These are phyloP conservation scores for Pocillopora damicornis DNA, from an alignment of 64 coral and sea anemone genomes.

Conservation along the genomic window DNA sequence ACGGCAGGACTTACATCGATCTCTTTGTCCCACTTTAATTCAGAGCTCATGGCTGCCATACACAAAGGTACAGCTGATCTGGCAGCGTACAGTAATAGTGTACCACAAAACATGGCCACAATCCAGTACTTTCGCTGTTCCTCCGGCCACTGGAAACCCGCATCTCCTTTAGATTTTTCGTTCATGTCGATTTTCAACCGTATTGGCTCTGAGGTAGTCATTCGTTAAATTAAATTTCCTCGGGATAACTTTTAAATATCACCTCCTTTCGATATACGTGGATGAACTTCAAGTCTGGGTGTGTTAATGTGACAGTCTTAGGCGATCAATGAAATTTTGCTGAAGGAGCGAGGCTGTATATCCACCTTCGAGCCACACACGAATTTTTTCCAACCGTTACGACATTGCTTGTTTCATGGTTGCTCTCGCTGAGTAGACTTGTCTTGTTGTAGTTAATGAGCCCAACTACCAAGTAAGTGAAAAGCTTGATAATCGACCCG, in stretches of 20 bases:
- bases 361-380: too few relatives aligned
- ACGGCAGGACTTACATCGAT: constrained; percentile 38
- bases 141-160: constrained; percentile 24
- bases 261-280: too few relatives aligned
- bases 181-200: constrained; percentile 25
- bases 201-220: background rate
- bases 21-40: constrained; percentile 54
- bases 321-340: too few relatives aligned
- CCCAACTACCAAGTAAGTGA: too few relatives aligned
- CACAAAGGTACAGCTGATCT: constrained; percentile 59
- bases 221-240: background rate
- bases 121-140: constrained; percentile 40
- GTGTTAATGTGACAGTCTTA: too few relatives aligned
- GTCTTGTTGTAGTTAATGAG: too few relatives aligned
- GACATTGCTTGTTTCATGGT: too few relatives aligned
- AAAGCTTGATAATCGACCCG: background rate
- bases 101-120: constrained; percentile 55
- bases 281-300: too few relatives aligned
- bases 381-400: too few relatives aligned
- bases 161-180: constrained; percentile 8
- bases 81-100: constrained; percentile 45
- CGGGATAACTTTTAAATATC: background rate
- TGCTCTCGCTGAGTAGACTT: too few relatives aligned
- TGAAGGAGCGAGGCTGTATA: too few relatives aligned
- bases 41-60: constrained; percentile 60